A percentile compares a stretch with the other conserved stretches of the same genome.
phyloP scores from a whole-genome alignment of 2,888 invertebrate genomes.

The Brachyopa scutellaris region DNA sequence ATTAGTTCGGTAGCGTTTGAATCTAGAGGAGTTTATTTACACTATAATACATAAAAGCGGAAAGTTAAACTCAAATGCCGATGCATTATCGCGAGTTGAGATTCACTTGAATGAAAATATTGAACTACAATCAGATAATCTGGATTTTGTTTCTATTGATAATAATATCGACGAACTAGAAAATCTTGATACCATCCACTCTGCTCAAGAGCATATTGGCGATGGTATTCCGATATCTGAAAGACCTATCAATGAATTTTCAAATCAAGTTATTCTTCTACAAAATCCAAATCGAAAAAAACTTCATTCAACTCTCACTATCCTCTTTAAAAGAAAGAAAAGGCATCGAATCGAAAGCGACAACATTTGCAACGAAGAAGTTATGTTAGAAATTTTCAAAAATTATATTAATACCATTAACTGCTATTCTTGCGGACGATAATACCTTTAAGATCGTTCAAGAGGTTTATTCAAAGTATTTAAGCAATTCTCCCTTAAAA shows the following conservation, averaged over 20 bases:
- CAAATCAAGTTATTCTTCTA: not conserved
- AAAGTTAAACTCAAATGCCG: too few relatives aligned
- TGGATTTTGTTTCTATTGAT: not conserved
- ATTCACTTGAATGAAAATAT: constrained; percentile 7
- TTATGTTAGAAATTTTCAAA: too few relatives aligned
- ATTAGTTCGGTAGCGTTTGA: constrained; percentile 58
- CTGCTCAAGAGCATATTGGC: not conserved
- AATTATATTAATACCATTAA: constrained; percentile 16
- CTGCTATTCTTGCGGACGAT: constrained; percentile 16
- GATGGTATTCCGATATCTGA: constrained; percentile 26
- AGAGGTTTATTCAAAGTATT: constrained; percentile 36
- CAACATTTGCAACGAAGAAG: too few relatives aligned
- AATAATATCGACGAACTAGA: constrained; percentile 10
- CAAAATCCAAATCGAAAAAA: not conserved
- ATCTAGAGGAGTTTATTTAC: constrained; percentile 71
- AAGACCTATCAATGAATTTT: constrained; percentile 13
- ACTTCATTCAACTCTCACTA: not conserved
- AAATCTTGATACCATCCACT: too few relatives aligned
- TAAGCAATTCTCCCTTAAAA: constrained; percentile 35
- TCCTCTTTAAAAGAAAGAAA: constrained; percentile 8
- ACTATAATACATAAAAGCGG: constrained; percentile 70
- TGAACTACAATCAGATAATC: not conserved
- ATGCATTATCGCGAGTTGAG: constrained; percentile 29
- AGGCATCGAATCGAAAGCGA: too few relatives aligned
- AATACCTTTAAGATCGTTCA: constrained; percentile 48